These are phyloP conservation scores for Bactericera cockerelli DNA, from an alignment of 1,140 invertebrate species.

Conservation along the genomic window DNA sequence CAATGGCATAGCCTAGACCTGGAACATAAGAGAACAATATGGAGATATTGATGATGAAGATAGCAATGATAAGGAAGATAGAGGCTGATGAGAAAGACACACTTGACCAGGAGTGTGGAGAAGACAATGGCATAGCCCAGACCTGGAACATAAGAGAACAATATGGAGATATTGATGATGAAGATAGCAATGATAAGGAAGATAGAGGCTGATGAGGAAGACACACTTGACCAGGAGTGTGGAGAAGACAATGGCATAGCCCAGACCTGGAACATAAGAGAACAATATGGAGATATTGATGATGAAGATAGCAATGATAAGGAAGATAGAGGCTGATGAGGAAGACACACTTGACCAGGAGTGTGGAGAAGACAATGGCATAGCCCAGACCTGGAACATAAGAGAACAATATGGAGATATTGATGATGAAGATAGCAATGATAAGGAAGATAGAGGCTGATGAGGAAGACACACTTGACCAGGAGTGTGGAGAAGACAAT, in stretches of 20 bases:
- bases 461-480: slow-evolving; percentile 83
- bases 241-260: slow-evolving; percentile 78
- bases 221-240: slow-evolving; percentile 86
- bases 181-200: no score
- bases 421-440: no score
- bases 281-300: no score
- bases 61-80: no score
- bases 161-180: no score
- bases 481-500: slow-evolving; percentile 81
- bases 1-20: slow-evolving; percentile 60
- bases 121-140: slow-evolving; percentile 79
- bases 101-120: slow-evolving; percentile 79
- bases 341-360: slow-evolving; percentile 87
- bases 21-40: not conserved
- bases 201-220: slow-evolving; percentile 79
- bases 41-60: no score
- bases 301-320: no score
- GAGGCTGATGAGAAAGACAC: slow-evolving; percentile 82
- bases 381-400: slow-evolving; percentile 42
- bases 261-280: slow-evolving; percentile 31
- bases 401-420: no score
- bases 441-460: no score
- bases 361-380: slow-evolving; percentile 73
- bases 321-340: slow-evolving; percentile 79
- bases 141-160: not conserved